Evolutionary conservation across 2,888 invertebrate species (phyloP).

Genomic region (Troides helena): DNA sequence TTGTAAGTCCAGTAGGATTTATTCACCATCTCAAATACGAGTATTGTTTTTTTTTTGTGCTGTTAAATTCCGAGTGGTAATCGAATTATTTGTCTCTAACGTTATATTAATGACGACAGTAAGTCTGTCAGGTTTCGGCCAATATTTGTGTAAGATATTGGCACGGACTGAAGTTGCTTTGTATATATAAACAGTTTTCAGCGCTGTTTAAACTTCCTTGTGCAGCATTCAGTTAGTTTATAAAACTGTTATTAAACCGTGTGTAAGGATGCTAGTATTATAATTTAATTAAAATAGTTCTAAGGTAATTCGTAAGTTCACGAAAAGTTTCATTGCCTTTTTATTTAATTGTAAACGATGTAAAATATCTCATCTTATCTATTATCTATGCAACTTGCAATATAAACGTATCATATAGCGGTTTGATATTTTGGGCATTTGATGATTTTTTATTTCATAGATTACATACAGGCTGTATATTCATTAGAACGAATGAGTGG

Average conservation of each 20-base stretch:
- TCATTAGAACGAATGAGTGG: no score
- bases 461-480: no score
- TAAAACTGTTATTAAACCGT: constrained; percentile 1
- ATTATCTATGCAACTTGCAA: background rate
- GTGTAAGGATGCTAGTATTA: constrained; percentile 14
- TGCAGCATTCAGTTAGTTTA: constrained; percentile 5
- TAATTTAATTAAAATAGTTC: constrained; percentile 15
- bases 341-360: background rate
- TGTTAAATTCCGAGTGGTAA: background rate
- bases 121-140: background rate
- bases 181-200: constrained; percentile 1
- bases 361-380: background rate
- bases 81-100: background rate
- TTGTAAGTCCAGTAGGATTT: background rate
- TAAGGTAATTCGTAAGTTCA: constrained; percentile 7
- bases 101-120: background rate
- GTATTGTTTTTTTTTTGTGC: background rate
- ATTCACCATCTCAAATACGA: background rate
- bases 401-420: no score
- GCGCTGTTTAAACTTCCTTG: background rate
- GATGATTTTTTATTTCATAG: no score
- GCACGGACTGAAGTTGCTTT: background rate
- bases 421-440: no score
- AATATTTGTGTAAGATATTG: constrained; percentile 4
- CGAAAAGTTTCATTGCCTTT: background rate